A percentile compares a stretch with the other conserved stretches of the same genome.
phyloP scores from a whole-genome alignment of 2,113 vertebrate species.

The Oryzias javanicus region DNA sequence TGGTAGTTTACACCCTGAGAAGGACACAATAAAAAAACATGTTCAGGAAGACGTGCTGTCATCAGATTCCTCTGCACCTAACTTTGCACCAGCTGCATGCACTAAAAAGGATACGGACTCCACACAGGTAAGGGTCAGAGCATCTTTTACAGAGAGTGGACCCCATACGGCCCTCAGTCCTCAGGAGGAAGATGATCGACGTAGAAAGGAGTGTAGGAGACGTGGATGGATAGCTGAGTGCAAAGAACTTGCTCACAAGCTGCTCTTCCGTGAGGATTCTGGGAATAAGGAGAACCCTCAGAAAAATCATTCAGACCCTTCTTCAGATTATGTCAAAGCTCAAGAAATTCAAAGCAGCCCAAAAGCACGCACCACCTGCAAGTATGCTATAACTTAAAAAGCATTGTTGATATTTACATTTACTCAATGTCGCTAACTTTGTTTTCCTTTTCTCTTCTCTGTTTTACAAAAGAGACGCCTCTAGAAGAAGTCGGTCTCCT shows the following conservation, averaged over 20 bases:
- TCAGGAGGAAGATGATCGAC: slow-evolving; percentile 7
- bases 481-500: slow-evolving; percentile 24
- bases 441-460: not conserved
- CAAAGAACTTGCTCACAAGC: slow-evolving; percentile 69
- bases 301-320: not conserved
- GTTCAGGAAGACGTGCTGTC: slow-evolving; percentile 2
- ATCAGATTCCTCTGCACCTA: not conserved
- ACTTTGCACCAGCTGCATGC: not conserved
- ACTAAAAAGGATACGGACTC: slow-evolving; percentile 5
- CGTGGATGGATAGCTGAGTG: slow-evolving; percentile 54
- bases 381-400: slow-evolving; percentile 23
- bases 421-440: not conserved
- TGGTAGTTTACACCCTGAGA: slow-evolving; percentile 37
- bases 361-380: slow-evolving; percentile 10
- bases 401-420: not conserved
- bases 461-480: slow-evolving; percentile 20
- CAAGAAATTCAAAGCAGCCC: slow-evolving; percentile 19
- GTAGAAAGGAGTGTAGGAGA: slow-evolving; percentile 19
- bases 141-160: not conserved
- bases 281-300: slow-evolving; percentile 27
- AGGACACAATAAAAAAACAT: slow-evolving; percentile 9
- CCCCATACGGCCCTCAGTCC: not conserved
- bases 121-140: not conserved
- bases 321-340: not conserved
- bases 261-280: slow-evolving; percentile 72